Evolutionary conservation across 2,888 invertebrate genomes (phyloP).

Genomic region (Polymixis lichenea): DNA sequence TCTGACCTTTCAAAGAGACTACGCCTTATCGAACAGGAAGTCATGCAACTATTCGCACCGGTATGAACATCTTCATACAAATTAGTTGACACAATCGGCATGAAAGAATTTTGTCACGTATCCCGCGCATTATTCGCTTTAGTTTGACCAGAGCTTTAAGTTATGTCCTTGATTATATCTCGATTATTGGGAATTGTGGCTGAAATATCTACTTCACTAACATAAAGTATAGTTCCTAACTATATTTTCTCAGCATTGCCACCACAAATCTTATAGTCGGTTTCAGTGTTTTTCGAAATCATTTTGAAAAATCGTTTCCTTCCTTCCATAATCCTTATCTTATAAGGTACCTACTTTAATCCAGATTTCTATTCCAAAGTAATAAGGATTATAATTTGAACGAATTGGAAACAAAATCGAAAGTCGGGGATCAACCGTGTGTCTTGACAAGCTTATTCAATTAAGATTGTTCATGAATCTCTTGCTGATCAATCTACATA

Average conservation of each 20-base stretch:
- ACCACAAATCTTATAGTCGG: neutral
- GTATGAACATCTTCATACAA: neutral
- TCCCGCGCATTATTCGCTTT: no score
- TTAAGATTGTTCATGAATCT: slow-evolving; percentile 52
- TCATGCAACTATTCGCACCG: neutral
- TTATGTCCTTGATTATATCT: no score
- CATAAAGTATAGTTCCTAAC: neutral
- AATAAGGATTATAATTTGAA: slow-evolving; percentile 42
- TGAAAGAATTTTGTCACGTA: no score
- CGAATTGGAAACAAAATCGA: slow-evolving; percentile 53
- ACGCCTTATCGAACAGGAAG: neutral
- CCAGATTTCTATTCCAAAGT: slow-evolving; percentile 28
- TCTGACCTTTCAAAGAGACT: no score
- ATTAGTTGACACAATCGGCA: neutral
- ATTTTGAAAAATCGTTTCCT: slow-evolving; percentile 9
- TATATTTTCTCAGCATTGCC: slow-evolving; percentile 1
- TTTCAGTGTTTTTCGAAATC: neutral
- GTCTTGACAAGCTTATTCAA: slow-evolving; percentile 44
- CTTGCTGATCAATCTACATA: slow-evolving; percentile 7
- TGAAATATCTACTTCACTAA: neutral
- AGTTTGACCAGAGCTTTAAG: no score
- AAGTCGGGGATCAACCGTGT: slow-evolving; percentile 28
- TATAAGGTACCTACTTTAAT: slow-evolving; percentile 25
- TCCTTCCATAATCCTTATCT: slow-evolving; percentile 20
- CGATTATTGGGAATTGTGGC: neutral